Evolutionary conservation across 2,113 vertebrate species (phyloP).

Genomic region (Suricata suricatta): DNA sequence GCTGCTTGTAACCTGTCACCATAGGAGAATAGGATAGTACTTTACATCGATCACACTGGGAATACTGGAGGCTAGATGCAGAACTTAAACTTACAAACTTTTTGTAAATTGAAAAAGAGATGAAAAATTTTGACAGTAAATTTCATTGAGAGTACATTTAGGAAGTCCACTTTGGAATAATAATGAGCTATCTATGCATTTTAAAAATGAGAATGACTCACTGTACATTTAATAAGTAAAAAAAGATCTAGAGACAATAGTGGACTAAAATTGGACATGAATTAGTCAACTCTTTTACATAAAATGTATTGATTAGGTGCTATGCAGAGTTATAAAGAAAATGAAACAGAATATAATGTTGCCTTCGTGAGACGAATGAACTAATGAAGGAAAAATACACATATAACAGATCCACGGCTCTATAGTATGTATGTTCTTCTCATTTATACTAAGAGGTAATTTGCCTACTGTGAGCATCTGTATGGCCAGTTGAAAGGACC

Average conservation of each 20-base stretch:
- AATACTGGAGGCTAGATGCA: neutral
- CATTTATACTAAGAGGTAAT: neutral
- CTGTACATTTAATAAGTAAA: conserved; percentile 2
- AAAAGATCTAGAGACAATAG: neutral
- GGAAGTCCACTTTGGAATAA: neutral
- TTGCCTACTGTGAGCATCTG: neutral
- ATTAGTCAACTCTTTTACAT: conserved; percentile 12
- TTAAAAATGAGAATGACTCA: neutral
- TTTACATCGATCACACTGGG: neutral
- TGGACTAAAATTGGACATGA: neutral
- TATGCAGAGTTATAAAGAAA: neutral
- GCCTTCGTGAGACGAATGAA: neutral
- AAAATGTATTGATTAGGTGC: neutral
- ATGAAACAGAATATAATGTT: neutral
- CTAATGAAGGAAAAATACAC: neutral
- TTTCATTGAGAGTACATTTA: neutral
- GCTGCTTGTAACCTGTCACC: neutral
- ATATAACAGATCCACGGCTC: neutral
- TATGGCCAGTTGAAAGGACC: neutral
- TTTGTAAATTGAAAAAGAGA: neutral
- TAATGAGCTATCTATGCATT: conserved; percentile 30
- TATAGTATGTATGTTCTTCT: neutral
- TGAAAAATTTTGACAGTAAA: conserved; percentile 22
- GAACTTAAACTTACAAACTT: neutral
- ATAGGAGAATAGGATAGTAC: neutral